Base-by-base conservation (phyloP, 1,140 invertebrate species). In the Chelonus insularis region DNA sequence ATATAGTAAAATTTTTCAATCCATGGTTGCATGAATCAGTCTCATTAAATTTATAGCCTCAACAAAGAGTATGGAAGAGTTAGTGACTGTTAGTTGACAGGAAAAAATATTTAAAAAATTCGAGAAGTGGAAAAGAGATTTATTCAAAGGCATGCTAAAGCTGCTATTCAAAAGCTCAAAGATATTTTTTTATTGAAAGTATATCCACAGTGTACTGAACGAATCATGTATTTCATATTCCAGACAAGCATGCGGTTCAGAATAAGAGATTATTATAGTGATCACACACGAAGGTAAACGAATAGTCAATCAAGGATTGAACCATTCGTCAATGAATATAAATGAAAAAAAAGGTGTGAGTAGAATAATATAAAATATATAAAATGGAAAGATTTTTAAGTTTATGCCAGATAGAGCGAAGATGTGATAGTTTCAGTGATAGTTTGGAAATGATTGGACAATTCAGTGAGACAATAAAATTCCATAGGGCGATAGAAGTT, bases 171-270 rank as follows among this genome's bases (percentile, higher is more conserved):
- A n/a, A n/a, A n/a, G n/a, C n/a, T n/a, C n/a, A n/a, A n/a, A n/a
- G n/a, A n/a, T n/a, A n/a, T n/a, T n/a, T n/a, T n/a, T n/a, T n/a
- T n/a, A n/a, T n/a, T n/a, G n/a, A n/a, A n/a, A n/a, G n/a, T n/a
- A 57, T 23, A 36, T 12, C 51, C 51, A 32, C 37, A 11, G 32
- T 21, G 63, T 70, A 67, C 62, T 67, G 64, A 41, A 70, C 65
- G 64, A 69, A 63, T 64, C 68, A 71, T 69, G 68, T 70, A 70
- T 66, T 67, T n/a, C n/a, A n/a, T n/a, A n/a, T n/a, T n/a, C 60
- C 66, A 65, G 64, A 68, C 63, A 61, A 62, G 58, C 65, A 72
- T 66, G 69, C 64, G 64, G 51, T 65, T 52, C 12, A 52, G 25
- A 52, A 36, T 36, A 14, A 52, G 36, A 9, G 12, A 29, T n/a